Base-by-base conservation (phyloP, 2,888 invertebrate genomes). In the Conops quadrifasciatus region DNA sequence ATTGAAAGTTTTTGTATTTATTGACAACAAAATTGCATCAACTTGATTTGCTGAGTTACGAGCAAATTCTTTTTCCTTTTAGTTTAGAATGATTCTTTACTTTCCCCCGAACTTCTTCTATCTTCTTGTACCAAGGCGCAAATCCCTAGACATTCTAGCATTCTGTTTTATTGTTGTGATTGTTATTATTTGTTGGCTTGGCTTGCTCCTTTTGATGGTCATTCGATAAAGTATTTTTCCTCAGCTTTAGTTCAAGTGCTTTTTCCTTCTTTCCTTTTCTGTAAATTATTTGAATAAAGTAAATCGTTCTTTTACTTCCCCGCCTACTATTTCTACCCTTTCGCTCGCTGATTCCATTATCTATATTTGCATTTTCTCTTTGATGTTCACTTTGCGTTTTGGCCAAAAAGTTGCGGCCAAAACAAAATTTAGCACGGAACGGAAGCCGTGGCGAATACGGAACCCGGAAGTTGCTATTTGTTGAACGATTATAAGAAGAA, bases 1-100 rank as follows among this genome's bases (percentile, higher is more conserved):
- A 77, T 75, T 79, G 76, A 77, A 77, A 78, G 76, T 77, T 77
- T 79, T 80, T 80, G 79, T 78, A 80, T 80, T 80, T 81, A 80
- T 81, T 80, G 80, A 81, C 80, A 80, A 80, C 74, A 75, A 78
- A 80, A 81, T 60, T 62, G 60, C 68, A 68, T 62, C 30, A 62
- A 30, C 36, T 62, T n/a, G 19, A 43, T 28, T 36, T 59, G 59
- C 67, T 36, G 63, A 28, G 13, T n/a, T n/a, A n/a, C n/a, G n/a
- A n/a, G n/a, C n/a, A n/a, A n/a, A n/a, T n/a, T n/a, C 16, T 47
- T 19, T 45, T 58, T 45, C 59, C 7, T 62, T 45, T 60, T 65
- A 43, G n/a, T 36, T 69, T 30, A 28, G 2, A 3, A n/a, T 36
- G 26, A 45, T 63, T 68, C 59, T 49, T 26, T 28, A 47, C 64